Evolutionary conservation across 2,888 invertebrate genomes (phyloP), one percentile per base, ranked within the genome.

Genomic region (Ashinkailepas kermadecensis): DNA sequence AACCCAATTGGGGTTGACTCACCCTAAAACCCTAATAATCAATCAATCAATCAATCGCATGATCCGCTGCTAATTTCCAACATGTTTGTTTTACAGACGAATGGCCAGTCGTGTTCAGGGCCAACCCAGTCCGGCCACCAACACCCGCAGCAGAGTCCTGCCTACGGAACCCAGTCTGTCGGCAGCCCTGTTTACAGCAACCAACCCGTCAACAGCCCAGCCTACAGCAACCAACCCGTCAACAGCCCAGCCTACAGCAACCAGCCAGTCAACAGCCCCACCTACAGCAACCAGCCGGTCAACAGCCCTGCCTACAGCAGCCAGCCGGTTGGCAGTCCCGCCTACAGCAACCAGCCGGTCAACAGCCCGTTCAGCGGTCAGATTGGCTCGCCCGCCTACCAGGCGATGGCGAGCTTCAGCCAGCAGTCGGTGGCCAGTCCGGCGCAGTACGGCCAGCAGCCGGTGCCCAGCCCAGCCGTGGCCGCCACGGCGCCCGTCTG

Each of bases 301-400:
- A 83, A 81, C 64, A 83, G 81, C 80, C 84, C 81, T 56, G 83
- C 82, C 25, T 84, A 83, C 64, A 82, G 82, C 81, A 82, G 80
- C 59, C 81, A 82, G 54, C 82, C 82, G 21, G 81, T 82, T 57
- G 82, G 62, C 62, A 82, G 80, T 25, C 82, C 82, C 12, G 82
- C 82, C 21, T 82, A 81, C 81, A 79, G 78, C 74, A 81, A 82
- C 57, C 83, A 82, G 23, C 79, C 82, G 67, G 64, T 82, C 39
- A 81, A 78, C 57, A 84, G 82, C 78, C 85, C 84, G 74, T 84
- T 83, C 83, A 84, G 57, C 81, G 82, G 82, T 82, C 82, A 83
- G 82, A 58, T 82, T 80, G 23, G 82, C 74, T 80, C 83, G 59
- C 78, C 83, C 23, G 65, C 82, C 67, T 81, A 81, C 15, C 80